Evolutionary conservation across 64 coral and sea anemone genomes (phyloP).

Genomic region (Orbicella faveolata): DNA sequence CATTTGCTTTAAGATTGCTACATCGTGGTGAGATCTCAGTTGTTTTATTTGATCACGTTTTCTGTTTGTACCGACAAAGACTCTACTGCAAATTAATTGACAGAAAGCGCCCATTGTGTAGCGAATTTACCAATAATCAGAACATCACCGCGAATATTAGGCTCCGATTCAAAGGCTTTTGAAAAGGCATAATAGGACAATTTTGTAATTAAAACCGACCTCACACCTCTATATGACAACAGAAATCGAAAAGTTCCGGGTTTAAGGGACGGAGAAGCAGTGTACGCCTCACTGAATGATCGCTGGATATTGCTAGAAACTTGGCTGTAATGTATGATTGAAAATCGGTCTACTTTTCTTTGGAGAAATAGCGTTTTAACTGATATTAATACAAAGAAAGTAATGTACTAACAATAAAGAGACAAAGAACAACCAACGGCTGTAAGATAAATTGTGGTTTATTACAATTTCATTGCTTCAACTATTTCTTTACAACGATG

Average conservation of each 20-base stretch:
- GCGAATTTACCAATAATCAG: constrained; percentile 73
- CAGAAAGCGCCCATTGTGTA: constrained; percentile 69
- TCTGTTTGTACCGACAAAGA: constrained; percentile 41
- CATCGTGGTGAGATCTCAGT: not conserved
- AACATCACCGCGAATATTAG: constrained; percentile 76
- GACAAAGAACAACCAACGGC: not conserved
- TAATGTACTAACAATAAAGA: constrained; percentile 26
- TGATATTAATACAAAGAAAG: not conserved
- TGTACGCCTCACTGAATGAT: not conserved
- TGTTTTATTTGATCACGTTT: not conserved
- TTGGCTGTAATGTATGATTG: not conserved
- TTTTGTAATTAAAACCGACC: constrained; percentile 84
- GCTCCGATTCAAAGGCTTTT: constrained; percentile 74
- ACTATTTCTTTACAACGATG: constrained; percentile 57
- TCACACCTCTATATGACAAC: constrained; percentile 57
- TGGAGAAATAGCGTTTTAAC: not conserved
- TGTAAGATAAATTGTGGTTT: constrained; percentile 38
- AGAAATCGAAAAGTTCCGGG: constrained; percentile 16
- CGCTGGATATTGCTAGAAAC: not conserved
- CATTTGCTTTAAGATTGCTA: not conserved
- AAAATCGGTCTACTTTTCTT: not conserved
- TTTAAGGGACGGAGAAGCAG: not conserved
- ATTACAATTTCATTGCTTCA: constrained; percentile 85
- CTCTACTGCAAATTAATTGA: constrained; percentile 72
- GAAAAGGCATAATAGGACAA: constrained; percentile 83